Base-by-base conservation (phyloP, 1,140 invertebrate genomes). In the Leptinotarsa texana region DNA sequence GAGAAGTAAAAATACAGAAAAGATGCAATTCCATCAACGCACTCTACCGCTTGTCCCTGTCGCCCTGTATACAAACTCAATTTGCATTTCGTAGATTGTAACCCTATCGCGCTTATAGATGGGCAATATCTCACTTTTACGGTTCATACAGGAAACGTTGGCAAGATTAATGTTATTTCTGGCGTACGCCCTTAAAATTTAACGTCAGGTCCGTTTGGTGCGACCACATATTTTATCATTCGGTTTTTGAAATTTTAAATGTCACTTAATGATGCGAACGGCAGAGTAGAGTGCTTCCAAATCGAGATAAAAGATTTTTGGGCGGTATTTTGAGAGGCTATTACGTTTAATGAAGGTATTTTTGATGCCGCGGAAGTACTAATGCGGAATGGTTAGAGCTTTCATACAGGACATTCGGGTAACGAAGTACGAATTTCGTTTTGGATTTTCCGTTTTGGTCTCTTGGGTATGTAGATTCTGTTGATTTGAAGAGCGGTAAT, bases 61-160 rank as follows among this genome's bases (percentile, higher is more conserved):
- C 33, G 33, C 33, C 51, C 51, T 18, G 51, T 57, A 57, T 57
- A 17, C 51, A 3, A 70, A 70, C 24, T 70, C 69, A 70, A 70
- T 70, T 70, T 57, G 18, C 69, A 51, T 18, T 61, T 61, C 21
- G 33, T 8, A 57, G 33, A 22, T 70, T 70, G 69, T 18, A 63
- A 47, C 47, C 63, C 63, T 68, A 69, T 67, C 66, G 42, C 21
- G 22, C 47, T 33, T 65, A 75, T 74, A 66, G 57, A 66, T 74
- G 72, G 74, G 78, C 69, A 27, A 79, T 79, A 79, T 79, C 75
- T 79, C 78, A 79, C 75, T 79, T 79, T 79, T 77, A 79, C 78
- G 78, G 78, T 79, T 72, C 75, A 79, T 79, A 75, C 75, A 79
- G 78, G 78, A 79, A 79, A 79, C 75, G 78, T 75, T 75, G 63